Base-by-base conservation (phyloP, 1,140 invertebrate species). In the Aricia agestis region DNA sequence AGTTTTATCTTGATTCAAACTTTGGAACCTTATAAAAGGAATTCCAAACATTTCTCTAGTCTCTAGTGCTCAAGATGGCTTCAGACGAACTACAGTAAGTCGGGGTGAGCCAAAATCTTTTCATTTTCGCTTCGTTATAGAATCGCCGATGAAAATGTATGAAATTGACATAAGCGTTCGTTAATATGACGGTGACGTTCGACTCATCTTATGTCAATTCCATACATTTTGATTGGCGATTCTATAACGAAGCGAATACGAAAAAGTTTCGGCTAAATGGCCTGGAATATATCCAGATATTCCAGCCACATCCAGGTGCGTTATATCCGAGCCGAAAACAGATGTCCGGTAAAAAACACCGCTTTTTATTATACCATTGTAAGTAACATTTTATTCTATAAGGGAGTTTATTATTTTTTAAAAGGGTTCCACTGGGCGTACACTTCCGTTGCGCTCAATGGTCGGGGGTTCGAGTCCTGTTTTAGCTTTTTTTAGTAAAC, bases 401-500 rank as follows among this genome's bases (percentile, higher is more conserved):
- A 72, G 66, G 68, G 72, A 69, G 80, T 85, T 82, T 82, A 82
- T 84, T 83, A 83, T 87, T 82, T 84, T 85, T 82, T 78, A 80
- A 84, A 86, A 82, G 82, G 83, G 85, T 82, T 85, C 82, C 82
- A 79, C 9, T 81, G 75, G 83, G 85, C 82, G 83, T 71, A 18
- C 31, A 81, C 81, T 85, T 87, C 85, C 85, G 83, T 71, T 72
- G 25, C 18, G 57, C 18, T 82, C 75, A 76, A 67, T 77, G 70
- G 76, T 78, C 65, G 72, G 78, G 80, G 76, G 68, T 76, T 69
- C 73, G 68, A 72, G 63, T 72, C 32, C 45, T 25, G 59, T 75
- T 84, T 79, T 81, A 77, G 66, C 70, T 70, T 79, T 76, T 79
- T 82, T 82, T 81, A 82, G 77, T 78, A 19, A 78, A 79, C 76